A percentile compares a stretch with the other conserved stretches of the same genome.
Conservation (phyloP, 2,113 vertebrate species). For the Ascaphus truei region DNA sequence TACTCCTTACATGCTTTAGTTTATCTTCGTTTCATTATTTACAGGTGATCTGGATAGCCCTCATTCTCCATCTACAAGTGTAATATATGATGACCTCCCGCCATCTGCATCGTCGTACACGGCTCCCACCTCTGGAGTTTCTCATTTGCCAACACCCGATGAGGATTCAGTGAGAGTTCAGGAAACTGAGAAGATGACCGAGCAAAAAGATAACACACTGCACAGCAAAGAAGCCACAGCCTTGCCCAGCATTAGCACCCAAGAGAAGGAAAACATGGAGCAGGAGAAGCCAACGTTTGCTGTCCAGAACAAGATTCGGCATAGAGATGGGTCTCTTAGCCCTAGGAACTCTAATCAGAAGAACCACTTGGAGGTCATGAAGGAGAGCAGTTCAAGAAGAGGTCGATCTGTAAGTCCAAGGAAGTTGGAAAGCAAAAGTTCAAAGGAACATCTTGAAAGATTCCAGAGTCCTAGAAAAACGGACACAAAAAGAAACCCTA, state of each 20-base stretch:
- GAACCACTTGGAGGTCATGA: conserved; percentile 34
- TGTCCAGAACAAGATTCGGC: conserved; percentile 48
- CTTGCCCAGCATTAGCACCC: conserved; percentile 37
- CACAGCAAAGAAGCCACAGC: conserved; percentile 50
- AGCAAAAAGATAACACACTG: conserved; percentile 47
- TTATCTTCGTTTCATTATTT: conserved; percentile 45
- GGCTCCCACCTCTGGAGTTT: conserved; percentile 64
- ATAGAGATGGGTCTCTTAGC: conserved; percentile 48
- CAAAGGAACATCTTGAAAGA: conserved; percentile 44
- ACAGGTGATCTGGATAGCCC: conserved; percentile 75
- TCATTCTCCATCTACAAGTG: conserved; percentile 70
- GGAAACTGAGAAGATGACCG: conserved; percentile 51
- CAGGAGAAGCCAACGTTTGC: conserved; percentile 41
- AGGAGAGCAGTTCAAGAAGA: conserved; percentile 42
- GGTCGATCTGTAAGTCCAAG: conserved; percentile 63
- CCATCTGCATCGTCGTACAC: conserved; percentile 65
- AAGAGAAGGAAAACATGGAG: conserved; percentile 28
- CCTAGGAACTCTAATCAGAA: conserved; percentile 43
- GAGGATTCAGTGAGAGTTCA: conserved; percentile 58
- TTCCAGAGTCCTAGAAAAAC: conserved; percentile 55
- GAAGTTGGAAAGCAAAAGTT: conserved; percentile 40
- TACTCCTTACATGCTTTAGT: too few species aligned
- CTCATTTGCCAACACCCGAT: conserved; percentile 55
- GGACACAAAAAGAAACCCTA: conserved; percentile 42
- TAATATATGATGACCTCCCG: conserved; percentile 75